Percentiles rank a stretch among this genome's conserved stretches.
These are phyloP conservation scores for Phragmatobia fuliginosa DNA, from an alignment of 2,888 invertebrate genomes.

Conservation along the genomic window DNA sequence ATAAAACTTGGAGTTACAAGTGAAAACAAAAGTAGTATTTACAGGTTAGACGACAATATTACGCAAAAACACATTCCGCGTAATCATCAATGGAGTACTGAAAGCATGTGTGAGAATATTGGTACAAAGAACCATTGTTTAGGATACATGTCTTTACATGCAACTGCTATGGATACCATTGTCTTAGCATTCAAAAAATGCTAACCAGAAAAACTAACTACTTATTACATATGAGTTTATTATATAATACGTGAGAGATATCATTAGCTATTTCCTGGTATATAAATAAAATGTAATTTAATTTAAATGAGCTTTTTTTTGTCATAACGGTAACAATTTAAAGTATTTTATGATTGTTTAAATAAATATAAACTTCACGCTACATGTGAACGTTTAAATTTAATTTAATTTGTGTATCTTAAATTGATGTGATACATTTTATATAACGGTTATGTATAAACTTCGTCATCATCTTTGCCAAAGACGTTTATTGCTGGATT, in stretches of 20 bases:
- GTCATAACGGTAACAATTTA: background rate
- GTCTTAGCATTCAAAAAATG: slow-evolving; percentile 29
- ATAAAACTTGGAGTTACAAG: slow-evolving; percentile 33
- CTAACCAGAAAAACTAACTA: slow-evolving; percentile 21
- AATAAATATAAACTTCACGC: no score
- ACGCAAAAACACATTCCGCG: slow-evolving; percentile 56
- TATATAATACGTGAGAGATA: background rate
- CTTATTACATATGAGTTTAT: slow-evolving; percentile 20
- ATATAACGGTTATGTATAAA: no score
- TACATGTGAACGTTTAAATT: no score
- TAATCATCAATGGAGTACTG: slow-evolving; percentile 60
- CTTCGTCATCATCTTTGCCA: no score
- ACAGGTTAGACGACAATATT: slow-evolving; percentile 26
- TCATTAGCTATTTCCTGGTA: background rate
- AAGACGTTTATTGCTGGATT: no score
- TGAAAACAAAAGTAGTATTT: slow-evolving; percentile 44
- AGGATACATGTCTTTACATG: slow-evolving; percentile 28
- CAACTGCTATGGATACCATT: slow-evolving; percentile 31
- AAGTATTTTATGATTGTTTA: no score
- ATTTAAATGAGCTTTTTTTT: background rate
- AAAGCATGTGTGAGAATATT: slow-evolving; percentile 68
- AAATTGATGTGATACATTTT: background rate
- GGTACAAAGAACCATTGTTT: slow-evolving; percentile 57
- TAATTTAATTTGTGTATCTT: background rate
- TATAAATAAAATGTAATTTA: background rate